Conservation (phyloP, 2,113 vertebrate species). For the Channa argus region DNA sequence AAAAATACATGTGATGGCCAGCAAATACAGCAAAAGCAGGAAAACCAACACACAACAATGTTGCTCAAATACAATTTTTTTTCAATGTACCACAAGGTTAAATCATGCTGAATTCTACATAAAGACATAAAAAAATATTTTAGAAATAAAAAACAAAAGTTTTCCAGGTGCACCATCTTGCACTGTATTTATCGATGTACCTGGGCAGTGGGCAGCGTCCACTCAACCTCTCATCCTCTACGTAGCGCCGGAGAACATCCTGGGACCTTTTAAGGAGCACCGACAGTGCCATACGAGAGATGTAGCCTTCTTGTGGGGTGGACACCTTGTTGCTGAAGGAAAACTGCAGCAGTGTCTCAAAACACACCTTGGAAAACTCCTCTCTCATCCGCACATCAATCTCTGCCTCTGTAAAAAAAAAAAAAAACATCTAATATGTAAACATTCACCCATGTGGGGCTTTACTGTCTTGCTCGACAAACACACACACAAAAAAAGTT, state of each 20-base stretch:
- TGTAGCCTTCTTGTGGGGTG: constrained; percentile 98
- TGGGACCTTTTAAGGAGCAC: constrained; percentile 96
- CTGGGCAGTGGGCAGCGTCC: constrained; percentile 98
- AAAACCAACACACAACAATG: neutral
- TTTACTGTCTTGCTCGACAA: too few relatives aligned
- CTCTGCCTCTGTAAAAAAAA: constrained; percentile 90
- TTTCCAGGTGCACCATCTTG: neutral
- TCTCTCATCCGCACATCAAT: constrained; percentile 97
- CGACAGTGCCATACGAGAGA: constrained; percentile 97
- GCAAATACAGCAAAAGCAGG: neutral
- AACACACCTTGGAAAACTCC: constrained; percentile 99
- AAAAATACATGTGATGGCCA: too few relatives aligned
- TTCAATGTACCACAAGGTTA: neutral
- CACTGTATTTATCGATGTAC: constrained; percentile 67
- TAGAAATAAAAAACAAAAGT: neutral
- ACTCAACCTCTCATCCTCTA: constrained; percentile 95
- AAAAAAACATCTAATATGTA: neutral
- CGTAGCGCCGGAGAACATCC: constrained; percentile 93
- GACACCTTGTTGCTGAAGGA: constrained; percentile 98
- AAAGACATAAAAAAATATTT: too few relatives aligned
- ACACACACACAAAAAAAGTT: too few relatives aligned
- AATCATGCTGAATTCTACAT: neutral
- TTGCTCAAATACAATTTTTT: too few relatives aligned
- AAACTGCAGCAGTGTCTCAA: constrained; percentile 98
- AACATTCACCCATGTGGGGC: neutral